phyloP scores from a whole-genome alignment of 2,888 invertebrate species.

The Zele albiditarsus region DNA sequence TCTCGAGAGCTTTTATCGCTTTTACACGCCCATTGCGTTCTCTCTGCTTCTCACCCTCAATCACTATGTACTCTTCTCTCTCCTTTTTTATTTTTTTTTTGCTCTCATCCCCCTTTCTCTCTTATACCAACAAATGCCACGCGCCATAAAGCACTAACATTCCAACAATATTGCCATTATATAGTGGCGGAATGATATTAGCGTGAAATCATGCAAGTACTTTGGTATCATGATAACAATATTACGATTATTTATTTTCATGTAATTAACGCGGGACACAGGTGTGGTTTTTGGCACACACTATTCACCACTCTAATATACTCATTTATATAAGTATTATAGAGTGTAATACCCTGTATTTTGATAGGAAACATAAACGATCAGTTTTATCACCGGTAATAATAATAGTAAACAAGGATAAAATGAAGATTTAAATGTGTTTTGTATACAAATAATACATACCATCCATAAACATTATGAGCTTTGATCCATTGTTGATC shows the following conservation, averaged over 20 bases:
- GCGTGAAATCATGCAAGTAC: slow-evolving; percentile 6
- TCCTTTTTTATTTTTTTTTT: slow-evolving; percentile 12
- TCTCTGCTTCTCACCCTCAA: slow-evolving; percentile 49
- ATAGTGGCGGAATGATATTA: slow-evolving; percentile 15
- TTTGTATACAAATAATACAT: slow-evolving; percentile 13
- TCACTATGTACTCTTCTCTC: background rate
- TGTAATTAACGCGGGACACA: slow-evolving; percentile 21
- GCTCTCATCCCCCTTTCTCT: background rate
- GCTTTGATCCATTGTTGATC: slow-evolving; percentile 9
- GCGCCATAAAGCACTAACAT: slow-evolving; percentile 27
- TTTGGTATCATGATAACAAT: slow-evolving; percentile 6
- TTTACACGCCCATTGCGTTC: slow-evolving; percentile 65
- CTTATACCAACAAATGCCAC: slow-evolving; percentile 21
- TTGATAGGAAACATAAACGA: background rate
- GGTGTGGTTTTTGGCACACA: slow-evolving; percentile 26
- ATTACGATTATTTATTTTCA: slow-evolving; percentile 10
- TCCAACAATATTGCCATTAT: slow-evolving; percentile 17
- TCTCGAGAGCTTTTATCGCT: slow-evolving; percentile 63
- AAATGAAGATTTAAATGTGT: background rate
- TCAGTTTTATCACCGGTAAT: slow-evolving; percentile 22
- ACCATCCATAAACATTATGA: slow-evolving; percentile 25
- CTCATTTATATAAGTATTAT: background rate
- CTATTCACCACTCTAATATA: slow-evolving; percentile 1
- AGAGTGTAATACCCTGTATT: background rate
- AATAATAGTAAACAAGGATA: background rate